Evolutionary conservation across 2,113 vertebrate genomes (phyloP), one percentile per base, ranked within the genome.

Genomic region (Periophthalmodon schlosseri): DNA sequence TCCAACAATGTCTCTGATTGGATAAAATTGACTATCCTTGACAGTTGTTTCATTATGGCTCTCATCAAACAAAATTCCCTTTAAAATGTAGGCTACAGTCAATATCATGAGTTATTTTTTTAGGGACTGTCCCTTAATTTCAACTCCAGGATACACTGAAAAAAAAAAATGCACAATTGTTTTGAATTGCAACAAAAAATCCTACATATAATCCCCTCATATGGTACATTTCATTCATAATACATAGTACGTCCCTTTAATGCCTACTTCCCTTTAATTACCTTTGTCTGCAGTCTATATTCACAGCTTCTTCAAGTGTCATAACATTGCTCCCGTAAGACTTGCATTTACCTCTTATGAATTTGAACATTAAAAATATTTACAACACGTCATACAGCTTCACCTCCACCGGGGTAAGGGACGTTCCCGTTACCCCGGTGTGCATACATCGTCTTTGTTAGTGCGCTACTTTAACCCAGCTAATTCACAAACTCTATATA

Each of bases 351-450:
- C 28, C 2, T 77, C 64, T 79, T 79, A 86, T 79, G 87, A 81
- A 85, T 79, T 80, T 83, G 39, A 84, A 86, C 81, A 89, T 86
- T 80, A 86, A 79, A 75, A 88, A 88, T 91, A 90, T 91, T 78
- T 88, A 91, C 90, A 88, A 73, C 47, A n/a, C n/a, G 34, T 65
- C 68, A 78, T 36, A n/a, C 74, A 73, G 24, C 68, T 49, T 75
- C 23, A 68, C 49, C 68, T 44, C 52, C 23, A 39, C 60, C 33
- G 54, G 46, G 0, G 69, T 44, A 10, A 79, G 65, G 58, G 18
- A 61, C 50, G 75, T 33, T 60, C 78, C 74, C 67, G 46, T 69
- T 73, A 20, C 16, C 72, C 60, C 36, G 36, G 47, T 78, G 21
- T 60, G 73, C 74, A 57, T 34, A 79, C 70, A 78, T 76, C 72